These are phyloP conservation scores for Drosophila neotestacea DNA, from an alignment of 2,888 invertebrate species.

Conservation along the genomic window DNA sequence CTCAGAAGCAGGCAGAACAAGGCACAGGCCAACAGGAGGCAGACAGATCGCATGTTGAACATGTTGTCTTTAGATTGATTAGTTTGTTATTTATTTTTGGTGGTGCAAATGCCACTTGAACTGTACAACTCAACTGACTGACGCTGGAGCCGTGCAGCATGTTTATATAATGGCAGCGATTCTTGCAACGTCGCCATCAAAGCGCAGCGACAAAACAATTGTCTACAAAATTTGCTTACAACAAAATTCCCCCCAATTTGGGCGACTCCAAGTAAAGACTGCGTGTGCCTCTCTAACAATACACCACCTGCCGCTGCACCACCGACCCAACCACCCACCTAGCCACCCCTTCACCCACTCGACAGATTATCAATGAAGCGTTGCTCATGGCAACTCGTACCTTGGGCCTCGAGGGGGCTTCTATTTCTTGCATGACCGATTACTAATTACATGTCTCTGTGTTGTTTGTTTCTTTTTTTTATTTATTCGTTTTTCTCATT, in stretches of 20 bases:
- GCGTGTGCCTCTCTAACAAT: slow-evolving; percentile 67
- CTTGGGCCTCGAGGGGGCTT: slow-evolving; percentile 52
- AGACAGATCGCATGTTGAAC: slow-evolving; percentile 57
- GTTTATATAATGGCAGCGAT: slow-evolving; percentile 81
- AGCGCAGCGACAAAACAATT: slow-evolving; percentile 81
- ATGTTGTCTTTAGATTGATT: slow-evolving; percentile 51
- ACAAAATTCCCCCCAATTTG: slow-evolving; percentile 58
- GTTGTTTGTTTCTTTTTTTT: slow-evolving; percentile 3
- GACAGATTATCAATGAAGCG: slow-evolving; percentile 75
- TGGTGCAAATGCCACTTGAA: slow-evolving; percentile 70
- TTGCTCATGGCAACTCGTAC: slow-evolving; percentile 42
- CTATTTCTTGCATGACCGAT: slow-evolving; percentile 83
- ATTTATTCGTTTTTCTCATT: not conserved
- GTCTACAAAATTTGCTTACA: slow-evolving; percentile 68
- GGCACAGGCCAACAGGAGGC: slow-evolving; percentile 60
- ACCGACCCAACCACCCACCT: slow-evolving; percentile 2
- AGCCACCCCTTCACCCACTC: slow-evolving; percentile 22
- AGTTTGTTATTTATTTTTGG: slow-evolving; percentile 2
- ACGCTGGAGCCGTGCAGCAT: slow-evolving; percentile 57
- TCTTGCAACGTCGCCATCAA: slow-evolving; percentile 75
- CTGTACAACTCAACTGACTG: slow-evolving; percentile 76
- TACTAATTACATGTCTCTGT: slow-evolving; percentile 75
- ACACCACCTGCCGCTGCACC: slow-evolving; percentile 27
- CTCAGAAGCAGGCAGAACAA: slow-evolving; percentile 52
- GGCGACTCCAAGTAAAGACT: slow-evolving; percentile 55